Evolutionary conservation across 2,888 invertebrate genomes (phyloP), one percentile per base, ranked within the genome.

Genomic region (Drosophila peninsularis): DNA sequence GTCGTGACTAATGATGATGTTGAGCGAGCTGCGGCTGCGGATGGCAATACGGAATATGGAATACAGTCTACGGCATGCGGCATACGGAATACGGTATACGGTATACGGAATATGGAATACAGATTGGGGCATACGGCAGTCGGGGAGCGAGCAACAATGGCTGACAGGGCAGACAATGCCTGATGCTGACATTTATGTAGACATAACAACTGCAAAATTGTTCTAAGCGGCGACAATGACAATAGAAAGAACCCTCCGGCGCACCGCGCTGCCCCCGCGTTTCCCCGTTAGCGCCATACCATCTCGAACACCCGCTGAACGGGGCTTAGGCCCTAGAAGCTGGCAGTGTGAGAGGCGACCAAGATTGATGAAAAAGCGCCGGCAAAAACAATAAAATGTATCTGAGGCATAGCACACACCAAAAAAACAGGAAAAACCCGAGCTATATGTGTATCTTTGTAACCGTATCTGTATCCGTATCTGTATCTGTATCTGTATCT

Each of bases 111-210:
- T 67, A 72, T 32, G 50, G 54, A 14, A 52, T 60, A 75, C 65
- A 41, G 65, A 34, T 50, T 61, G 37, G 49, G 70, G 62, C 47
- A 24, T 73, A 56, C 39, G 57, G 66, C 60, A 71, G 54, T 61
- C 55, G 64, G 53, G 47, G 50, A 14, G 11, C 47, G 36, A 61
- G 56, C 71, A 64, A 78, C 78, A 82, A 65, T 72, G 72, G 69
- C 41, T 73, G 78, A 77, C 66, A 69, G 67, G 50, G 41, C 71
- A 81, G 75, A 87, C 86, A 80, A 88, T 83, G 81, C 77, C 81
- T 83, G 84, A 80, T 88, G 87, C 77, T 86, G 84, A 83, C 84
- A 88, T 76, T 87, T 83, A 81, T 85, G 89, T 83, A 79, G 75
- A 71, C 80, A 78, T 80, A 75, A 72, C 77, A 86, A 78, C 74